phyloP scores from a whole-genome alignment of 2,797 vertebrate species.

The Phrynocephalus vlangalii region DNA sequence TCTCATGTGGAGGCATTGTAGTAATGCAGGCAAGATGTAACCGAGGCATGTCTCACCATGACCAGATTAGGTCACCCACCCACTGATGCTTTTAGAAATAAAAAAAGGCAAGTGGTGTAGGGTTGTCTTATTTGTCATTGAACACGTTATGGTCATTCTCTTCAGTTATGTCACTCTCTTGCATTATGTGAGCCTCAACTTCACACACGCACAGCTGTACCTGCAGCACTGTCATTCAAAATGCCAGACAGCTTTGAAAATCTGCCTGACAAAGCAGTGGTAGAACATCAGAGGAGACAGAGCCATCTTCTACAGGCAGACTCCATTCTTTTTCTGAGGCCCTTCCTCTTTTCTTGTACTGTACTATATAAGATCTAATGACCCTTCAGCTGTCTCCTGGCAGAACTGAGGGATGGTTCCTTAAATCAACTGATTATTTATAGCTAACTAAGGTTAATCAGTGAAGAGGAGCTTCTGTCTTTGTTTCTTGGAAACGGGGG shows the following conservation, averaged over 20 bases:
- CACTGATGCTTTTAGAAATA: too few species aligned
- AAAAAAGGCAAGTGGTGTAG: too few species aligned
- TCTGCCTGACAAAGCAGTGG: not conserved
- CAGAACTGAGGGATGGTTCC: not conserved
- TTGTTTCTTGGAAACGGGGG: not conserved
- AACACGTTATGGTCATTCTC: not conserved
- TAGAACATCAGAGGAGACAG: not conserved
- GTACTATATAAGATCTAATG: not conserved
- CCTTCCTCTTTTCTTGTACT: not conserved
- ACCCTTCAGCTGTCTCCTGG: not conserved
- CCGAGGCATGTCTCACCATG: too few species aligned
- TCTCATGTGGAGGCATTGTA: too few species aligned
- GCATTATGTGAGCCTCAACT: not conserved
- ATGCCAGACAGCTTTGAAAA: too few species aligned
- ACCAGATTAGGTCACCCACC: too few species aligned
- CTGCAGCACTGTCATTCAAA: not conserved
- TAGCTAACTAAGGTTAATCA: slow-evolving; percentile 29
- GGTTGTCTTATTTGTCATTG: too few species aligned
- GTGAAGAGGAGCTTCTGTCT: slow-evolving; percentile 15
- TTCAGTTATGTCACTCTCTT: not conserved
- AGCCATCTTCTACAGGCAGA: not conserved
- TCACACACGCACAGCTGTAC: not conserved
- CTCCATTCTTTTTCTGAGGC: not conserved
- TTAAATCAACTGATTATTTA: slow-evolving; percentile 27
- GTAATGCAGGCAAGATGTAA: too few species aligned